phyloP scores from a whole-genome alignment of 2,113 vertebrate species.

The Glaucidium brasilianum region DNA sequence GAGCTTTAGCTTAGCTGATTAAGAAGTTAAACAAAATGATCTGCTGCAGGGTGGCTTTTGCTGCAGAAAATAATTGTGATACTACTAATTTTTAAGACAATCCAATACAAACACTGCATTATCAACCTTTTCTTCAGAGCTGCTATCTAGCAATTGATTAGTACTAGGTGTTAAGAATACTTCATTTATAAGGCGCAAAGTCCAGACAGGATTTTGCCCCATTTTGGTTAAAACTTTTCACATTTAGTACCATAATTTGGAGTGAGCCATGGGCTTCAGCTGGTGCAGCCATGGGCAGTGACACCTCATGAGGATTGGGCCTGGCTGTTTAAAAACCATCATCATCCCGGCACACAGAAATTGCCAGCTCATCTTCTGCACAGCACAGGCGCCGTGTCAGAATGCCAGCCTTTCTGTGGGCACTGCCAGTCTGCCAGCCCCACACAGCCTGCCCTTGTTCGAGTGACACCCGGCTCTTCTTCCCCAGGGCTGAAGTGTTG shows the following conservation, averaged over 20 bases:
- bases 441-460: conserved; percentile 42
- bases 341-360: background rate
- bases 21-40: background rate
- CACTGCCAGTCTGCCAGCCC: background rate
- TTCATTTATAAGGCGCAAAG: background rate
- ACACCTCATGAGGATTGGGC: background rate
- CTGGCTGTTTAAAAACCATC: background rate
- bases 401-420: background rate
- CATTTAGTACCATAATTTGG: background rate
- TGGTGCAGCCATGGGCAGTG: background rate
- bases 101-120: background rate
- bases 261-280: background rate
- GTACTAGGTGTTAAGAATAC: background rate
- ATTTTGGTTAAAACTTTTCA: background rate
- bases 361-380: conserved; percentile 4
- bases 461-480: background rate
- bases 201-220: background rate
- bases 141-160: background rate
- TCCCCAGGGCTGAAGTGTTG: conserved; percentile 12
- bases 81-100: background rate
- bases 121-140: background rate
- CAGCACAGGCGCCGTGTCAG: background rate
- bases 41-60: background rate
- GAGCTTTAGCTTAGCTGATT: background rate
- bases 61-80: background rate